Evolutionary conservation across 2,797 vertebrate genomes (phyloP), one percentile per base, ranked within the genome.

Genomic region (Pangasius djambal): DNA sequence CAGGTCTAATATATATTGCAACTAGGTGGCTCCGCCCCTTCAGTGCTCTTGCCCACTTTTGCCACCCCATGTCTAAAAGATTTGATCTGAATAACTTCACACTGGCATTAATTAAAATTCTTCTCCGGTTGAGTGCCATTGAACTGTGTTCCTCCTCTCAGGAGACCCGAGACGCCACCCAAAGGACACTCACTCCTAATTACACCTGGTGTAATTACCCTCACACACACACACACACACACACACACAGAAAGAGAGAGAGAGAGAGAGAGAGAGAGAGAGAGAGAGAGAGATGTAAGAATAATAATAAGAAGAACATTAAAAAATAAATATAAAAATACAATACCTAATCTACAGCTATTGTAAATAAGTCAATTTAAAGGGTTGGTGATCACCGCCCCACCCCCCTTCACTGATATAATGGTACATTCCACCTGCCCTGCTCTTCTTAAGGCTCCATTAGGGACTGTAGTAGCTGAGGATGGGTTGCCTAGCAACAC

Each of bases 401-500:
- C 89, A 86, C 89, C 89, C 75, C 50, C 81, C 61, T 63, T 55
- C 28, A 22, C 59, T 44, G 37, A 40, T 7, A 28, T 40, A 75
- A 90, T 93, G 93, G 93, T 93, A 91, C 83, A 22, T 74, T 91
- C 93, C 93, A 92, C 91, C 91, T 92, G 90, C 89, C 86, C 89
- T 87, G 90, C 86, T 91, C 90, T 87, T 88, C 91, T 90, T 90
- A 87, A 90, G 67, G 83, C 91, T 88, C 91, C 89, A 91, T 93
- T 87, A 93, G 91, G 86, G 90, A 92, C 87, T 89, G 91, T 91
- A 92, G 89, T 91, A 89, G 90, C 89, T 89, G 91, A 92, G 89
- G 90, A 91, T 91, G 85, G 90, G 93, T 94, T 94, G 93, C 93
- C 89, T 90, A 93, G 93, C 93, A 94, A 94, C 94, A 93, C 88